Evolutionary conservation across 1,140 invertebrate species (phyloP).

Genomic region (Parasteatoda tepidariorum): DNA sequence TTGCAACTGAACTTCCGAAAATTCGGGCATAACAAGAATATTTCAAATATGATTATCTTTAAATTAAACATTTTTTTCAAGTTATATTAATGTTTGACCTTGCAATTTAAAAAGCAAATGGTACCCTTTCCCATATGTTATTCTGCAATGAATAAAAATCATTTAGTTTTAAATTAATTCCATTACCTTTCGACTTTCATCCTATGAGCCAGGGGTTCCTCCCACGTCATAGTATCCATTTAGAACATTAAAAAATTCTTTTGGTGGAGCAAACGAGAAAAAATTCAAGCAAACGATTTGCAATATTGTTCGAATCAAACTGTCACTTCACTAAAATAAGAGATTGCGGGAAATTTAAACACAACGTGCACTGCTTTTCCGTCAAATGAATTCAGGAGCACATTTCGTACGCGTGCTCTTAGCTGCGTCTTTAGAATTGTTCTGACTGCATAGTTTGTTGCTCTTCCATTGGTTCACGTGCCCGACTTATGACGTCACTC

Average conservation of each 20-base stretch:
- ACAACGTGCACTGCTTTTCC: not conserved
- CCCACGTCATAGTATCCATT: slow-evolving; percentile 51
- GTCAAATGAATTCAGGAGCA: not conserved
- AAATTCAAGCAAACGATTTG: not conserved
- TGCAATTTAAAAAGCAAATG: too few species aligned
- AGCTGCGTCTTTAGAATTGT: slow-evolving; percentile 34
- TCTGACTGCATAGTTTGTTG: slow-evolving; percentile 56
- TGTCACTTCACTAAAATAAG: not conserved
- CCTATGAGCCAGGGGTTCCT: slow-evolving; percentile 37
- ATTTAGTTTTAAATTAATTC: not conserved
- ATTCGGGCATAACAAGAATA: too few species aligned
- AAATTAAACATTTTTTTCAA: not conserved
- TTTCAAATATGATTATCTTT: too few species aligned
- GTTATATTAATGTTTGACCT: not conserved
- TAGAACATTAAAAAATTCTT: slow-evolving; percentile 39
- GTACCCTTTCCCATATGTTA: too few species aligned
- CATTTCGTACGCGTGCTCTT: slow-evolving; percentile 16
- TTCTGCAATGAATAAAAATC: not conserved
- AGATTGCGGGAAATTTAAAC: not conserved
- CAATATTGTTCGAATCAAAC: not conserved
- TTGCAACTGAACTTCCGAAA: too few species aligned
- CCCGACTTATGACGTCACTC: slow-evolving; percentile 38
- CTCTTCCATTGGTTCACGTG: slow-evolving; percentile 57
- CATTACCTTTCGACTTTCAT: slow-evolving; percentile 53
- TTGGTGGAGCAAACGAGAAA: not conserved